These are phyloP conservation scores for Agrenia bidenticulata DNA, from an alignment of 2,888 invertebrate genomes.

Conservation along the genomic window DNA sequence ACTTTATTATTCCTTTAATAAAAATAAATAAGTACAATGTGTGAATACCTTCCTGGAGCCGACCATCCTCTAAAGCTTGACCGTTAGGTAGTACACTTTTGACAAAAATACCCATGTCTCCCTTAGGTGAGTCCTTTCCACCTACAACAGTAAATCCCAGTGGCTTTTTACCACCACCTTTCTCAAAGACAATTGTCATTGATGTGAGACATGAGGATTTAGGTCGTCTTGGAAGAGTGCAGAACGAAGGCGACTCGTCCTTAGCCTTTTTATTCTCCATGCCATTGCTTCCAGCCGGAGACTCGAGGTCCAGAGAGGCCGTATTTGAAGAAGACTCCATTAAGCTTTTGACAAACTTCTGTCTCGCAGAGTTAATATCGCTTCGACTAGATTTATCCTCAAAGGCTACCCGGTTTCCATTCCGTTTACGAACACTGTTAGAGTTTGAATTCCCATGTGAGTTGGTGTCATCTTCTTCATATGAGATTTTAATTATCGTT, in stretches of 20 bases:
- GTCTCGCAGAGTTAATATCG: slow-evolving; percentile 48
- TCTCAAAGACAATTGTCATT: slow-evolving; percentile 67
- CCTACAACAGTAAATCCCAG: slow-evolving; percentile 89
- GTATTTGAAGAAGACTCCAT: slow-evolving; percentile 50
- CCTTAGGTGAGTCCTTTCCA: slow-evolving; percentile 82
- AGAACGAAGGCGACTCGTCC: slow-evolving; percentile 59
- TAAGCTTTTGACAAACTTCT: slow-evolving; percentile 49
- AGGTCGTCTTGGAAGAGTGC: slow-evolving; percentile 71
- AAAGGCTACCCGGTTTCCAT: slow-evolving; percentile 33
- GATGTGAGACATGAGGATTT: slow-evolving; percentile 69
- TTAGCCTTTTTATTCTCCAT: slow-evolving; percentile 29
- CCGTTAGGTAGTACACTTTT: slow-evolving; percentile 84
- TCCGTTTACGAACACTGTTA: slow-evolving; percentile 26
- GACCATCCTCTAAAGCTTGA: slow-evolving; percentile 80
- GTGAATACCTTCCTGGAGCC: slow-evolving; percentile 74
- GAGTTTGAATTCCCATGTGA: slow-evolving; percentile 6
- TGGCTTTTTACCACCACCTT: slow-evolving; percentile 80
- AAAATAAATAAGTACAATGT: slow-evolving; percentile 1
- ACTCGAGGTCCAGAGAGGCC: slow-evolving; percentile 44
- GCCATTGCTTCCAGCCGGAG: slow-evolving; percentile 28
- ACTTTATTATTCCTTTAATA: slow-evolving; percentile 2
- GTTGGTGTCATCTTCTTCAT: slow-evolving; percentile 35
- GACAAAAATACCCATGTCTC: slow-evolving; percentile 84
- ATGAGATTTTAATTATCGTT: slow-evolving; percentile 52
- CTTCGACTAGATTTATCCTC: slow-evolving; percentile 38